phyloP scores from a whole-genome alignment of 2,888 invertebrate species.

The Lasioglossum calceatum region DNA sequence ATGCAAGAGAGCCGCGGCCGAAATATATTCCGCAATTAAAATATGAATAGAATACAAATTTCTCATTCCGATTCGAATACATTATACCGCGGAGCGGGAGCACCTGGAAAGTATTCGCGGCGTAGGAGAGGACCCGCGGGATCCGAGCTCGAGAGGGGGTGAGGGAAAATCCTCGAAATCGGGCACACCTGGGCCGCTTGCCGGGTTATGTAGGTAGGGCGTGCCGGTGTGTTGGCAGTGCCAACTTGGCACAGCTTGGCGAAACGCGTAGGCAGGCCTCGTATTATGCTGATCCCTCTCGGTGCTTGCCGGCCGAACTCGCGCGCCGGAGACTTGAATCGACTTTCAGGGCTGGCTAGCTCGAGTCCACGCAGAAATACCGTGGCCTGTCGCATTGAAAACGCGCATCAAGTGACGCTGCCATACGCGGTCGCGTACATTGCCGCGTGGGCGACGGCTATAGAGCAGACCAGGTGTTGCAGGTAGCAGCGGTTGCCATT shows the following conservation, averaged over 20 bases:
- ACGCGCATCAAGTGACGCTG: conserved; percentile 75
- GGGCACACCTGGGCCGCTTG: conserved; percentile 76
- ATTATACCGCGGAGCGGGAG: neutral
- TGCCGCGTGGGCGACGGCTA: conserved; percentile 64
- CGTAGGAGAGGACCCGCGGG: conserved; percentile 32
- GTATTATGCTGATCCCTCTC: conserved; percentile 77
- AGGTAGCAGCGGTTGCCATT: conserved; percentile 68
- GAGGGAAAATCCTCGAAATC: conserved; percentile 72
- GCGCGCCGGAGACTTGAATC: conserved; percentile 60
- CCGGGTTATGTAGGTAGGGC: conserved; percentile 73
- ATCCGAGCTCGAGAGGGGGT: conserved; percentile 1
- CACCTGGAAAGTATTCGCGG: conserved; percentile 27
- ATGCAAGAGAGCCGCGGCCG: neutral
- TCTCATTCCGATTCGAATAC: conserved; percentile 15
- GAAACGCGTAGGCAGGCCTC: conserved; percentile 77
- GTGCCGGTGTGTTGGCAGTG: conserved; percentile 63
- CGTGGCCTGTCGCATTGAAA: conserved; percentile 72
- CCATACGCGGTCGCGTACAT: conserved; percentile 52
- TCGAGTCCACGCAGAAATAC: conserved; percentile 75
- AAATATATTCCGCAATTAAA: conserved; percentile 17
- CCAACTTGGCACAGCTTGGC: conserved; percentile 65
- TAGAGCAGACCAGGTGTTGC: conserved; percentile 74
- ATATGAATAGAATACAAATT: conserved; percentile 16
- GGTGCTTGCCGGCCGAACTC: conserved; percentile 32
- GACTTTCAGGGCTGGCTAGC: conserved; percentile 65